These are phyloP conservation scores for Nematolebias whitei DNA, from an alignment of 2,113 vertebrate genomes.

Conservation along the genomic window DNA sequence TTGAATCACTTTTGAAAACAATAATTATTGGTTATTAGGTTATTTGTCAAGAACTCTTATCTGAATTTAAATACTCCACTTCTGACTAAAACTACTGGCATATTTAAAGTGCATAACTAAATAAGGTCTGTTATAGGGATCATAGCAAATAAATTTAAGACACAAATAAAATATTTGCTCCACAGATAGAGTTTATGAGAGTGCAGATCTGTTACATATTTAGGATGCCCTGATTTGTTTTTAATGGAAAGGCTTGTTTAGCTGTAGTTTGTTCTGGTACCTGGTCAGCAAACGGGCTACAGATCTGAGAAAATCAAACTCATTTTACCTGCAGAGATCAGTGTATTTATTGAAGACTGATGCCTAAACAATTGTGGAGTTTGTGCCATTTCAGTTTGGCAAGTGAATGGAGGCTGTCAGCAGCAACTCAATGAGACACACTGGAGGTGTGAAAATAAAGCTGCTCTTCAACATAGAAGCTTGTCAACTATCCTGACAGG, in stretches of 20 bases:
- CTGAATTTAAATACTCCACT: too few species aligned
- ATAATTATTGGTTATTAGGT: neutral
- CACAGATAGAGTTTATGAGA: too few species aligned
- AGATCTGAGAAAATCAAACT: neutral
- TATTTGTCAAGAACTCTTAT: too few species aligned
- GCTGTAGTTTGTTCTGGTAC: slow-evolving; percentile 28
- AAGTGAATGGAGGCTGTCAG: slow-evolving; percentile 24
- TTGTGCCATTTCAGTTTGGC: slow-evolving; percentile 49
- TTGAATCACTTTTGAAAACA: neutral
- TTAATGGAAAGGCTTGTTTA: neutral
- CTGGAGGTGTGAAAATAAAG: slow-evolving; percentile 33
- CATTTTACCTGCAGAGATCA: slow-evolving; percentile 21
- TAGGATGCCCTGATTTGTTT: slow-evolving; percentile 8
- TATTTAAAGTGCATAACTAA: too few species aligned
- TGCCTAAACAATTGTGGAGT: slow-evolving; percentile 22
- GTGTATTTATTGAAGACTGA: slow-evolving; percentile 18
- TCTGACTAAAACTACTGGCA: too few species aligned
- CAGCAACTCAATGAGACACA: slow-evolving; percentile 22
- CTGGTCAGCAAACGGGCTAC: slow-evolving; percentile 16
- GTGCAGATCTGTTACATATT: neutral
- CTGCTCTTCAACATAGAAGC: neutral
- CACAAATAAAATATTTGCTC: neutral
- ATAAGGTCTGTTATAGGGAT: too few species aligned
- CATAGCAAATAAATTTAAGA: too few species aligned
- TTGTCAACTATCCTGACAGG: slow-evolving; percentile 15